Evolutionary conservation across 2,888 invertebrate species (phyloP).

Genomic region (Belgica antarctica): DNA sequence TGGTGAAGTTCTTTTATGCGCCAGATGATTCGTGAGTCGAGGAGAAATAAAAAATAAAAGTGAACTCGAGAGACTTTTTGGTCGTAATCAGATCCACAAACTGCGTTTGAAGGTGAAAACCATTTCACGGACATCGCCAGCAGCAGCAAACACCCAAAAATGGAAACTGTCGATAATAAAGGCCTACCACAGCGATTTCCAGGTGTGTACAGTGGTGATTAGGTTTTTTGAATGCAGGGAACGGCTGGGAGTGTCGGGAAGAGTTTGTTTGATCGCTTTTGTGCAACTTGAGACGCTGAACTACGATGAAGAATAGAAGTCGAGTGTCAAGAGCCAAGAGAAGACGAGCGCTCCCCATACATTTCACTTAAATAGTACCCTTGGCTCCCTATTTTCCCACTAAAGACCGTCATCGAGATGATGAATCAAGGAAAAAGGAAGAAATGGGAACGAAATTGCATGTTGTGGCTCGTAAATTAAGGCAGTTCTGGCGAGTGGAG

Average conservation of each 20-base stretch:
- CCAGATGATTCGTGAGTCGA: background rate
- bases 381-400: no score
- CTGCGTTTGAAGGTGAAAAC: constrained; percentile 13
- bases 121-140: background rate
- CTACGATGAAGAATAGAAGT: no score
- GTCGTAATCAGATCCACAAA: background rate
- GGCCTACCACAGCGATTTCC: constrained; percentile 45
- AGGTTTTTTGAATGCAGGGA: background rate
- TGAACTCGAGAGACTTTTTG: background rate
- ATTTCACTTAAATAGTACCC: no score
- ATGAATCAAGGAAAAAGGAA: background rate
- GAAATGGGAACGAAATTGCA: background rate
- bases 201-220: constrained; percentile 44
- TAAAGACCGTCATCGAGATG: no score
- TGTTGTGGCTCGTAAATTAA: no score
- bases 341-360: no score
- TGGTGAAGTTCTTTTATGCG: background rate
- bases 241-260: no score
- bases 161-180: constrained; percentile 45
- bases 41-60: no score
- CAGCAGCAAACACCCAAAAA: constrained; percentile 48
- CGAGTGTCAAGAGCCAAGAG: no score
- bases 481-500: no score
- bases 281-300: background rate
- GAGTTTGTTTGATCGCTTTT: no score